Percentiles rank a stretch among this genome's conserved stretches.
phyloP scores from a whole-genome alignment of 2,888 invertebrate genomes.

The Netelia fuscicornis region DNA sequence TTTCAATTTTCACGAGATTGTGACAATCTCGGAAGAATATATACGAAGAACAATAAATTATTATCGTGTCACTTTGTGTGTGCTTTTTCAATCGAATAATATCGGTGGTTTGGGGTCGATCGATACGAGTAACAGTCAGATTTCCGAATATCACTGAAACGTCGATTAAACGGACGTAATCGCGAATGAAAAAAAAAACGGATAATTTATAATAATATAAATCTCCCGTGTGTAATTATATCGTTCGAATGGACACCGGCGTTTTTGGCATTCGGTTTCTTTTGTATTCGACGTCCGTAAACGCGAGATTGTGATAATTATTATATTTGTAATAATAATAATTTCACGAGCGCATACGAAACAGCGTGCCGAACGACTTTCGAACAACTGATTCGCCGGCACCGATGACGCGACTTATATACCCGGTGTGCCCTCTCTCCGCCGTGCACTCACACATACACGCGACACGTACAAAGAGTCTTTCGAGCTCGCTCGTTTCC shows the following conservation, averaged over 20 bases:
- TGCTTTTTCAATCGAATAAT: background rate
- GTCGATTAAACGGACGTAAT: background rate
- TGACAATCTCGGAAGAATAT: too few relatives aligned
- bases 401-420: slow-evolving; percentile 81
- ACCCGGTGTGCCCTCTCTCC: slow-evolving; percentile 67
- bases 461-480: background rate
- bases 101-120: background rate
- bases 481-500: slow-evolving; percentile 61
- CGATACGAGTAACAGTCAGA: background rate
- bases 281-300: background rate
- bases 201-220: background rate
- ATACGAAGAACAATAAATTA: too few relatives aligned
- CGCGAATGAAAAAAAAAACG: background rate
- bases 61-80: background rate
- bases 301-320: slow-evolving; percentile 17
- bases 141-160: background rate
- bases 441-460: background rate
- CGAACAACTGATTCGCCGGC: slow-evolving; percentile 80
- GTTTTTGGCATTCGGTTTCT: slow-evolving; percentile 24
- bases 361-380: slow-evolving; percentile 60
- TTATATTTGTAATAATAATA: background rate
- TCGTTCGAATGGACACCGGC: slow-evolving; percentile 31
- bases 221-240: background rate
- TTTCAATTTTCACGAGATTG: too few relatives aligned
- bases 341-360: slow-evolving; percentile 4